Evolutionary conservation across 2,888 invertebrate species (phyloP), one percentile per base, ranked within the genome.

Genomic region (Heliconius ethilla): DNA sequence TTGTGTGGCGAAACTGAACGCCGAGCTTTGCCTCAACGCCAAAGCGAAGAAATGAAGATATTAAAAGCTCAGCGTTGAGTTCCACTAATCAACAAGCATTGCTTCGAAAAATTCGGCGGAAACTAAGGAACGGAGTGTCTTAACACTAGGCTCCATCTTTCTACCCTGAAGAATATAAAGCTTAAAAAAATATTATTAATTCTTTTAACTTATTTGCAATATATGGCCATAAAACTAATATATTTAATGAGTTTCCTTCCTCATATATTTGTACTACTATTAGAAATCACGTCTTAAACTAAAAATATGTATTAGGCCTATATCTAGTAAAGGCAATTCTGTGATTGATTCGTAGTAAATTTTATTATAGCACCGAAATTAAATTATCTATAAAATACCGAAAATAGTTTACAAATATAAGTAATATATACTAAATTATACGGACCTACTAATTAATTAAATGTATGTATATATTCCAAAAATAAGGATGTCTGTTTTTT

Each of bases 181-280:
- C 5, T 45, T 45, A 45, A 45, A 45, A 45, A 40, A 45, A 45
- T 45, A 45, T 45, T 5, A 45, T 45, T 45, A 5, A 55, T 22
- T 9, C 7, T 55, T 22, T 55, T 22, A 55, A 55, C 22, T 22
- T 22, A 55, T 18, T 63, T 33, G 9, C 33, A 66, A 37, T 37
- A n/a, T 37, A 67, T 25, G n/a, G 2, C 7, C 3, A 40, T 25
- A 40, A 67, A 37, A 67, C 6, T 25, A 40, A 67, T 40, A 33
- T 33, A 37, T 13, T 7, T 65, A 37, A 67, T 40, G n/a, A 67
- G 37, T n/a, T 67, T 67, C 67, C 67, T 67, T 67, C 67, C 67
- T 40, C 33, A 67, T 67, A 67, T 37, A 37, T 22, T 67, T 25
- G n/a, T 67, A 40, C 40, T 13, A 40, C 13, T 25, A 25, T 13